phyloP scores from a whole-genome alignment of 2,888 invertebrate genomes.

The Pristionchus entomophagus region DNA sequence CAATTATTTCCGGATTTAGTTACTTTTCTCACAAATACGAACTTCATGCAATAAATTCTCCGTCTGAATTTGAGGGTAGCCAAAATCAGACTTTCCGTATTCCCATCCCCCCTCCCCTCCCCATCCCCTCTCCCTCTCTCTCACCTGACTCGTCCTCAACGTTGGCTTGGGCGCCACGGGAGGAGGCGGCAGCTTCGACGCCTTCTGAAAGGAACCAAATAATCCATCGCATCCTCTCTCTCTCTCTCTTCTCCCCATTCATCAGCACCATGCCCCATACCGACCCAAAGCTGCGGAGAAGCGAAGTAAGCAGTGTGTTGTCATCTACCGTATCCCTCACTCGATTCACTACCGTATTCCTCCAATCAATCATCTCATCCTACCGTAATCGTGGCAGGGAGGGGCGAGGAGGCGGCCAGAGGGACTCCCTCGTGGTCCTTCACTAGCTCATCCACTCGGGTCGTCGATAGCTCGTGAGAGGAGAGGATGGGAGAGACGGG shows the following conservation, averaged over 20 bases:
- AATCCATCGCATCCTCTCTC: neutral
- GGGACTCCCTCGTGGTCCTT: conserved; percentile 48
- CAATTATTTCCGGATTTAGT: neutral
- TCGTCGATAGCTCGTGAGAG: conserved; percentile 21
- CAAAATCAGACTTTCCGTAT: too few species aligned
- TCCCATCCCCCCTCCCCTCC: too few species aligned
- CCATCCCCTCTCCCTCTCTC: too few species aligned
- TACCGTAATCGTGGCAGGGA: conserved; percentile 47
- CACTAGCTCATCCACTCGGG: neutral
- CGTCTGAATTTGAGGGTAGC: too few species aligned
- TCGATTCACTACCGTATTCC: conserved; percentile 30
- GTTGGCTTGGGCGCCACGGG: conserved; percentile 76
- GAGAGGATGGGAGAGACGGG: conserved; percentile 50
- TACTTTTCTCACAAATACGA: too few species aligned
- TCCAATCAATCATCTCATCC: conserved; percentile 76
- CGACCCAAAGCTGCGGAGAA: neutral
- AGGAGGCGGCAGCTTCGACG: conserved; percentile 76
- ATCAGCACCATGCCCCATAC: neutral
- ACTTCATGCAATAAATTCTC: too few species aligned
- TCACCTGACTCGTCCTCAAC: conserved; percentile 48
- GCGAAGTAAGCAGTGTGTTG: neutral
- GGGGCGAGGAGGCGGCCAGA: conserved; percentile 58
- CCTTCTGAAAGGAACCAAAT: conserved; percentile 46
- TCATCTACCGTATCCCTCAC: conserved; percentile 41
- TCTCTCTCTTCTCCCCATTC: neutral